Conservation (phyloP, 2,797 vertebrate genomes). For the Danio aesculapii region DNA sequence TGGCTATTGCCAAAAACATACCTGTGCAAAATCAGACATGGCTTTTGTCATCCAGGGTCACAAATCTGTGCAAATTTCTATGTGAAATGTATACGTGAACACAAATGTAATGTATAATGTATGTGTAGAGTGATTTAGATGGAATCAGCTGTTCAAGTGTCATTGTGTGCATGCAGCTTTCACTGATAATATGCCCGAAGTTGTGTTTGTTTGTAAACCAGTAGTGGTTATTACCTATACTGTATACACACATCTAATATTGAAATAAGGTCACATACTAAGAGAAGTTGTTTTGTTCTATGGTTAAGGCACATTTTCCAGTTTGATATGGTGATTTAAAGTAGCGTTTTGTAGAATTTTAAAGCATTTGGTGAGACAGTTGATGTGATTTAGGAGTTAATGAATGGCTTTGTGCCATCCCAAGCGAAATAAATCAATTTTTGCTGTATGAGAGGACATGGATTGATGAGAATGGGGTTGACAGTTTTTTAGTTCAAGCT, state of each 20-base stretch:
- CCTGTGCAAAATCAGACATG: no score
- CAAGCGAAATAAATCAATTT: neutral
- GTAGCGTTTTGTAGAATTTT: neutral
- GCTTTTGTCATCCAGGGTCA: no score
- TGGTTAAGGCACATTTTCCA: no score
- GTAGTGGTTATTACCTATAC: neutral
- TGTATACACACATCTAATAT: neutral
- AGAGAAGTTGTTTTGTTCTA: neutral
- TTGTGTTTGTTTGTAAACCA: neutral
- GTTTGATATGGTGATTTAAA: neutral
- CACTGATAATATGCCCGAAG: neutral
- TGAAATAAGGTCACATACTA: neutral
- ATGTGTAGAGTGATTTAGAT: neutral
- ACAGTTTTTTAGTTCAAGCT: neutral
- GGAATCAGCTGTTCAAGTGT: neutral
- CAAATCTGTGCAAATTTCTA: no score
- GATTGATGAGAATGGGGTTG: neutral
- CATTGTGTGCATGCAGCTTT: conserved; percentile 6
- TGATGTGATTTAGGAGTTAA: neutral
- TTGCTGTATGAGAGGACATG: no score
- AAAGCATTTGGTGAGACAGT: neutral
- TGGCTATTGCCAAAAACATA: no score
- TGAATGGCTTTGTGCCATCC: neutral
- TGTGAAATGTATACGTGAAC: no score
- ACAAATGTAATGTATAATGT: no score